Percentiles rank a stretch among this genome's conserved stretches.
Conservation (phyloP, 2,797 vertebrate species). For the Cebuella pygmaea region DNA sequence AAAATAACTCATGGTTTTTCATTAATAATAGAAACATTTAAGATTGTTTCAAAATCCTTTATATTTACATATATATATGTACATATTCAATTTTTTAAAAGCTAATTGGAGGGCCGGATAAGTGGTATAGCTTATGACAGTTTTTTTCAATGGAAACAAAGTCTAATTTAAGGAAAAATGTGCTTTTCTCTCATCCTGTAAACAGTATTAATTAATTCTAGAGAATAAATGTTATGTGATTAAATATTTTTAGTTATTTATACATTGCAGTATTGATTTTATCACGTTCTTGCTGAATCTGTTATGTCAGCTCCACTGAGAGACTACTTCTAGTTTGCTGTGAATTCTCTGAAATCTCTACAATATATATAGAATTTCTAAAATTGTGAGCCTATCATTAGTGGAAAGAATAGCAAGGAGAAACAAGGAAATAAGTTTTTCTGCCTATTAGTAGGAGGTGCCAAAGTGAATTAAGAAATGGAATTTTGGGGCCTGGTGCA, state of each 20-base stretch:
- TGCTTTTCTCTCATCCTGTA: neutral
- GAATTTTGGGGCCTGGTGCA: neutral
- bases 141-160: neutral
- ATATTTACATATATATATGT: neutral
- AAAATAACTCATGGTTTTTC: neutral
- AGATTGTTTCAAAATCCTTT: neutral
- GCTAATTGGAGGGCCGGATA: neutral
- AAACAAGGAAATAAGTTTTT: neutral
- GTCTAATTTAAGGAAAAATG: neutral
- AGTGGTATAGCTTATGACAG: neutral
- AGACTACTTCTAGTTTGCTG: neutral
- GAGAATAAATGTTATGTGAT: neutral
- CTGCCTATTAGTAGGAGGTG: neutral
- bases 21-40: neutral
- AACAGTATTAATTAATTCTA: neutral
- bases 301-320: neutral
- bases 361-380: neutral
- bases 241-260: neutral
- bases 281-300: neutral
- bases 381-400: neutral
- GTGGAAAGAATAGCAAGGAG: neutral
- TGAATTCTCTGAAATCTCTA: neutral
- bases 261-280: neutral
- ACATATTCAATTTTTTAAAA: neutral
- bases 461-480: conserved; percentile 3